Base-by-base conservation (phyloP, 1,140 invertebrate genomes). In the Macrobrachium nipponense region DNA sequence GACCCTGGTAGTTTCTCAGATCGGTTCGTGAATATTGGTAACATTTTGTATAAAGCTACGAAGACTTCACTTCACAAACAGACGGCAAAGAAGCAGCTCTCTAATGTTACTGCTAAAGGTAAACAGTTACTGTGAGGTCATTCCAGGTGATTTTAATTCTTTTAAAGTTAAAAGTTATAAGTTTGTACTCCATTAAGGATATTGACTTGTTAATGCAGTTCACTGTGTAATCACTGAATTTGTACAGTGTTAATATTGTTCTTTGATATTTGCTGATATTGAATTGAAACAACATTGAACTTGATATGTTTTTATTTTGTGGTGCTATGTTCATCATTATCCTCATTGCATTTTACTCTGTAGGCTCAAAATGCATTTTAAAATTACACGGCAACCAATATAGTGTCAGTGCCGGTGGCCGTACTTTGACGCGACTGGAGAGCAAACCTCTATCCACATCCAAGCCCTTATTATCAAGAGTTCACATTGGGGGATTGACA, bases 11-110 rank as follows among this genome's bases (percentile, higher is more conserved):
- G 64, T 51, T 78, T 20, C 36, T 87, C 86, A 20, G 86, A 87
- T 62, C 62, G 80, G 14, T 78, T 87, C 58, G 82, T 87, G n/a
- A 87, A 83, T 59, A 87, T 87, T 83, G 80, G 80, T 15, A 80
- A 80, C 4, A 87, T 79, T 61, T 62, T 87, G 11, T 87, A 87
- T 75, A 87, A 87, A 62, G 82, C 86, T 18, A 87, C 86, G 23
- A 72, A 79, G 60, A 87, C 86, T 44, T 82, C 86, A 51, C 59
- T 87, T 18, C 82, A 66, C 51, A 87, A 87, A 36, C 86, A 87
- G 64, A 18, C 61, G 17, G 44, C 77, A 5, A 85, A 79, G 43
- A 44, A 27, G 10, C 12, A 62, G n/a, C 18, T 76, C 8, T 44
- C 12, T 23, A 62, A 43, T 12, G 27, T 51, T 12, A 6, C 51